A percentile compares a stretch with the other conserved stretches of the same genome.
Evolutionary conservation across 2,113 vertebrate genomes (phyloP).

Genomic region (Antechinus stuartii): DNA sequence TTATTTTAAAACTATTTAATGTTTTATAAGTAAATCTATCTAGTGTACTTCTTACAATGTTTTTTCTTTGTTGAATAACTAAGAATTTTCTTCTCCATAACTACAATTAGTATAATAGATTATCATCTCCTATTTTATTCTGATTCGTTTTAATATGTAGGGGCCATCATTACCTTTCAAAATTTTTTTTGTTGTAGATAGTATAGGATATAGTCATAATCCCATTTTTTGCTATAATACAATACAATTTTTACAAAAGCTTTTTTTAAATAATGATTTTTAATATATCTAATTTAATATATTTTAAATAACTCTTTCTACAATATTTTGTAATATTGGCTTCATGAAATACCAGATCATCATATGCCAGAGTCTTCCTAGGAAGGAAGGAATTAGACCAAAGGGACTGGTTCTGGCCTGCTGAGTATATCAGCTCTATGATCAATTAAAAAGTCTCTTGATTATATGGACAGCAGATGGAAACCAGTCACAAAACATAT

Average conservation of each 20-base stretch:
- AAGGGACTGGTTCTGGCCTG: not conserved
- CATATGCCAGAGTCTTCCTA: not conserved
- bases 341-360: not conserved
- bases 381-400: not conserved
- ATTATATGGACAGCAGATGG: not conserved
- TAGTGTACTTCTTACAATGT: not conserved
- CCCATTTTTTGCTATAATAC: not conserved
- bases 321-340: not conserved
- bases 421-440: not conserved
- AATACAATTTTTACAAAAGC: not conserved
- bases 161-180: not conserved
- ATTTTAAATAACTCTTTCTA: too few species aligned
- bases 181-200: not conserved
- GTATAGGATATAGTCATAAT: not conserved
- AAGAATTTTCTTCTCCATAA: not conserved
- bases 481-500: not conserved
- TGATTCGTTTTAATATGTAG: not conserved
- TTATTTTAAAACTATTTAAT: not conserved
- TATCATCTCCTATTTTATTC: not conserved
- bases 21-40: not conserved
- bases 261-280: not conserved
- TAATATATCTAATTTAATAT: too few species aligned
- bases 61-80: not conserved
- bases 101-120: not conserved
- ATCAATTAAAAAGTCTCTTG: not conserved